These are phyloP conservation scores for Oscheius myriophilus DNA, from an alignment of 2,888 invertebrate species.

Conservation along the genomic window DNA sequence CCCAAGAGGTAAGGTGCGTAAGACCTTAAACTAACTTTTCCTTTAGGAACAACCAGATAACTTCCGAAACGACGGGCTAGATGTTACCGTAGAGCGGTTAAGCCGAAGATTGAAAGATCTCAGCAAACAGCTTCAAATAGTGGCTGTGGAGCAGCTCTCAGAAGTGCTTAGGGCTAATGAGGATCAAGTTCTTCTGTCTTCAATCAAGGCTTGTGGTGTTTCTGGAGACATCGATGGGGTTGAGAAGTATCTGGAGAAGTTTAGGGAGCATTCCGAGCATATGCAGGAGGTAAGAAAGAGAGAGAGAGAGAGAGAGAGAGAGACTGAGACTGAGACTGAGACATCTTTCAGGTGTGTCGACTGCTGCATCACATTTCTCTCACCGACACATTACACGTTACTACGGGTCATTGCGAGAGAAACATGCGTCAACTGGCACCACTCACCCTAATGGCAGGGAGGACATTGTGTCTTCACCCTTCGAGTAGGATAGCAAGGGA, in stretches of 20 bases:
- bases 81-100: slow-evolving; percentile 69
- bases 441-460: slow-evolving; percentile 90
- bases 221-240: slow-evolving; percentile 87
- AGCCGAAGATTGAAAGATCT: slow-evolving; percentile 68
- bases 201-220: slow-evolving; percentile 74
- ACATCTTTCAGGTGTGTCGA: slow-evolving; percentile 84
- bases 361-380: slow-evolving; percentile 92
- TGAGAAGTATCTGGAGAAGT: slow-evolving; percentile 90
- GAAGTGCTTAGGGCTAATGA: slow-evolving; percentile 74
- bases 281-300: slow-evolving; percentile 84
- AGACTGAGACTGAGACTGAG: not conserved
- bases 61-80: slow-evolving; percentile 56
- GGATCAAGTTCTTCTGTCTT: slow-evolving; percentile 73
- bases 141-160: slow-evolving; percentile 73
- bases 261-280: slow-evolving; percentile 96
- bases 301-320: not conserved
- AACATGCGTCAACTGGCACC: slow-evolving; percentile 93
- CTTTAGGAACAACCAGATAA: slow-evolving; percentile 30
- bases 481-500: slow-evolving; percentile 94
- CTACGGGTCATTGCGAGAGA: slow-evolving; percentile 93
- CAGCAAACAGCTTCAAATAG: slow-evolving; percentile 72
- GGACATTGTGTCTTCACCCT: slow-evolving; percentile 89
- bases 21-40: slow-evolving; percentile 1
- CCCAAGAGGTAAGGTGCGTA: slow-evolving; percentile 70
- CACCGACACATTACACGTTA: slow-evolving; percentile 91